Evolutionary conservation across 2,888 invertebrate species (phyloP).

Genomic region (Rugalucina vietnamica): DNA sequence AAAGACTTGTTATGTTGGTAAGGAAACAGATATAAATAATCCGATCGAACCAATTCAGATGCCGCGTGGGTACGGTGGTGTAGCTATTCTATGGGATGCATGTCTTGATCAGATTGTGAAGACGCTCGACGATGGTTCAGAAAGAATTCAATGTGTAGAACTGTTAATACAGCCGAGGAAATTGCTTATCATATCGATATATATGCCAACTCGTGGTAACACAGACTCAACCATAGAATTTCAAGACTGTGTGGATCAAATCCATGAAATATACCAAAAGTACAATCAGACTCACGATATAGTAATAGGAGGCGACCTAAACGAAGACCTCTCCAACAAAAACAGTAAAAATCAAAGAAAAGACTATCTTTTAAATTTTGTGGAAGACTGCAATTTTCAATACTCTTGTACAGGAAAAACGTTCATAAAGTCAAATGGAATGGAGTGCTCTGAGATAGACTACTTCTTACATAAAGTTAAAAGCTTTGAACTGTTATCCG

Average conservation of each 20-base stretch:
- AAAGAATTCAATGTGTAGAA: slow-evolving; percentile 25
- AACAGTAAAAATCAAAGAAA: background rate
- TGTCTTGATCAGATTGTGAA: slow-evolving; percentile 6
- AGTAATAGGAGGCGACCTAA: slow-evolving; percentile 26
- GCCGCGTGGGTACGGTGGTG: slow-evolving; percentile 32
- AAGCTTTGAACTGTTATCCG: background rate
- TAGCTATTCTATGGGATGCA: slow-evolving; percentile 26
- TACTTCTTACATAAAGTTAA: background rate
- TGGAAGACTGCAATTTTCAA: background rate
- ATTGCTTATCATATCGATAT: slow-evolving; percentile 14
- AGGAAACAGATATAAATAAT: slow-evolving; percentile 19
- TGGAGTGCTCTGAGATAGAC: slow-evolving; percentile 27
- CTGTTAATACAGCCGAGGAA: background rate
- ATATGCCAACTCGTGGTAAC: slow-evolving; percentile 20
- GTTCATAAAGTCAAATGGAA: slow-evolving; percentile 18
- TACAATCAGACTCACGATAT: slow-evolving; percentile 21
- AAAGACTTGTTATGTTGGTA: slow-evolving; percentile 2
- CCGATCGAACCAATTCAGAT: slow-evolving; percentile 24
- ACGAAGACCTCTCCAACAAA: slow-evolving; percentile 23
- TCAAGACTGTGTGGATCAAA: slow-evolving; percentile 25
- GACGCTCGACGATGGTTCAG: background rate
- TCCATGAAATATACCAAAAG: slow-evolving; percentile 13
- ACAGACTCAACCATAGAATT: background rate
- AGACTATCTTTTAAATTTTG: slow-evolving; percentile 6
- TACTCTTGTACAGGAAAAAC: background rate